Evolutionary conservation across 2,888 invertebrate species (phyloP).

Genomic region (Perithous albicinctus): DNA sequence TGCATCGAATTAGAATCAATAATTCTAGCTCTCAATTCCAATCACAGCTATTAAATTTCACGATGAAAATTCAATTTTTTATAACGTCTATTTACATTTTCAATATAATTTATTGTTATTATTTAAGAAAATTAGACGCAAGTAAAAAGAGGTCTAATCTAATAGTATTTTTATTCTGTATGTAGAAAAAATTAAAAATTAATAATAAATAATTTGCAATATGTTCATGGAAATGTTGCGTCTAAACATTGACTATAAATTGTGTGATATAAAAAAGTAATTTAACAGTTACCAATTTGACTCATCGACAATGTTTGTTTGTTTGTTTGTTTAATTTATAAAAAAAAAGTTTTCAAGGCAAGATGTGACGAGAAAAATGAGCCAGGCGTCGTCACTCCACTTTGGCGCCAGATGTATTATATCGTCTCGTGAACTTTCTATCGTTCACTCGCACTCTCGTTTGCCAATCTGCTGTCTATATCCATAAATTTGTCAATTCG

Average conservation of each 20-base stretch:
- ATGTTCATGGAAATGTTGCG: constrained; percentile 9
- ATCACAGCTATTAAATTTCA: too few relatives aligned
- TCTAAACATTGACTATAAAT: too few relatives aligned
- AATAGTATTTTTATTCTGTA: too few relatives aligned
- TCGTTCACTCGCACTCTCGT: constrained; percentile 29
- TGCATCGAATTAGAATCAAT: too few relatives aligned
- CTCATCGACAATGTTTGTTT: not conserved
- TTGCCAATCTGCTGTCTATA: constrained; percentile 7
- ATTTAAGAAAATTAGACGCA: too few relatives aligned
- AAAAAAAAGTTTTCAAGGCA: not conserved
- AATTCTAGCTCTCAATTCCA: too few relatives aligned
- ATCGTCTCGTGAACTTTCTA: constrained; percentile 32
- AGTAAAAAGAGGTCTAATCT: too few relatives aligned
- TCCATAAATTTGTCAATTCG: constrained; percentile 60
- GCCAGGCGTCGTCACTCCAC: not conserved
- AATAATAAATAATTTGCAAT: too few relatives aligned
- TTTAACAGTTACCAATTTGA: not conserved
- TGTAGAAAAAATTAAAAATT: too few relatives aligned
- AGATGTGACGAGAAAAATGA: not conserved
- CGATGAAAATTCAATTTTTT: too few relatives aligned
- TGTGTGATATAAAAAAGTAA: not conserved
- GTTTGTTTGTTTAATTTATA: not conserved
- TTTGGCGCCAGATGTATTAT: constrained; percentile 5
- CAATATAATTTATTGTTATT: too few relatives aligned
- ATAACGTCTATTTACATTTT: too few relatives aligned